Evolutionary conservation across 2,888 invertebrate genomes (phyloP).

Genomic region (Sthenelais limicola): DNA sequence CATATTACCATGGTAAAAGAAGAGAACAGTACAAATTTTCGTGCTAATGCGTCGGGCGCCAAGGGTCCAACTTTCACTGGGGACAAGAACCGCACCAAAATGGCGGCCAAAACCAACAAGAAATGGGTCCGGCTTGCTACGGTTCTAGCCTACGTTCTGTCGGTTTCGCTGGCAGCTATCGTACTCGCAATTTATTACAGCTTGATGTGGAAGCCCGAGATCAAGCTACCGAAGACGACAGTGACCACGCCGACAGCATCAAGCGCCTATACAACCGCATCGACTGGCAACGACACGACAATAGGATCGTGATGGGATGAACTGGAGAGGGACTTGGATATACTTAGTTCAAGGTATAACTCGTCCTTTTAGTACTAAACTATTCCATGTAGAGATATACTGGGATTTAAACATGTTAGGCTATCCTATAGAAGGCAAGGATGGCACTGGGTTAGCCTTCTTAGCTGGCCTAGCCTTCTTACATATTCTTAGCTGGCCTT

Average conservation of each 20-base stretch:
- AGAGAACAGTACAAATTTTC: slow-evolving; percentile 45
- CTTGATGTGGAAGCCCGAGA: slow-evolving; percentile 91
- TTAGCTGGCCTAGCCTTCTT: too few species aligned
- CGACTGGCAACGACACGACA: slow-evolving; percentile 31
- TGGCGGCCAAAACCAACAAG: slow-evolving; percentile 75
- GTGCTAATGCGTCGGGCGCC: slow-evolving; percentile 44
- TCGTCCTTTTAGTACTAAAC: too few species aligned
- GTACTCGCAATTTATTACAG: slow-evolving; percentile 94
- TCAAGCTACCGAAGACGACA: slow-evolving; percentile 49
- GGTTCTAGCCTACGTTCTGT: slow-evolving; percentile 93
- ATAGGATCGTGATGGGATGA: slow-evolving; percentile 22
- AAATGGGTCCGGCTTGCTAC: slow-evolving; percentile 92
- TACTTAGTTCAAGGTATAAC: too few species aligned
- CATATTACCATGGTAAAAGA: slow-evolving; percentile 45
- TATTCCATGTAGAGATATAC: too few species aligned
- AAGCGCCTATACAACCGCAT: slow-evolving; percentile 24
- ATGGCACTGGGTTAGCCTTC: too few species aligned
- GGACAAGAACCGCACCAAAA: slow-evolving; percentile 54
- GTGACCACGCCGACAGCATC: slow-evolving; percentile 11
- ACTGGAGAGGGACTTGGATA: not conserved
- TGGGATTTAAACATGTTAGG: too few species aligned
- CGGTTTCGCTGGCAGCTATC: slow-evolving; percentile 93
- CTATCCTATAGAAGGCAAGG: too few species aligned
- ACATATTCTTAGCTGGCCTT: too few species aligned
- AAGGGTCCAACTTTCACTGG: slow-evolving; percentile 54